These are phyloP conservation scores for Protomyctophum bolini DNA, from an alignment of 2,113 vertebrate genomes.

Conservation along the genomic window DNA sequence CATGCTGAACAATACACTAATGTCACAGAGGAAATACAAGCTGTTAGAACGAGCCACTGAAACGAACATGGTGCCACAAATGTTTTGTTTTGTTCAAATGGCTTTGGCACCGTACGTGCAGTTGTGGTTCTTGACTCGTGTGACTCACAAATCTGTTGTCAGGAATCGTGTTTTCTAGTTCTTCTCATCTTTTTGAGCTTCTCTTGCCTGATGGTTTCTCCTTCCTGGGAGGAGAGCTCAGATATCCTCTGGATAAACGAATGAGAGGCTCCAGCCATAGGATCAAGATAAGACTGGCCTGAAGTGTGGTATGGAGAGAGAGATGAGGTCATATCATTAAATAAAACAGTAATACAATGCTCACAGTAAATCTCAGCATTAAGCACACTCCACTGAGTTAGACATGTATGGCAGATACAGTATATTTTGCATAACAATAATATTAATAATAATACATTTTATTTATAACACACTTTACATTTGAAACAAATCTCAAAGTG, in stretches of 20 bases:
- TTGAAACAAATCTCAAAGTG: too few relatives aligned
- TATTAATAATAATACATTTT: too few relatives aligned
- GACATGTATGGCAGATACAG: too few relatives aligned
- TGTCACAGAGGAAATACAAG: slow-evolving; percentile 55
- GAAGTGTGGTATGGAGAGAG: neutral
- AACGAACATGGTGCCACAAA: slow-evolving; percentile 38
- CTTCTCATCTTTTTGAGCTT: slow-evolving; percentile 72
- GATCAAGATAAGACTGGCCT: slow-evolving; percentile 73
- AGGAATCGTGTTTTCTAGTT: slow-evolving; percentile 62
- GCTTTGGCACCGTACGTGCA: slow-evolving; percentile 58
- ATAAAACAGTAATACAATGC: neutral
- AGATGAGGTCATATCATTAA: neutral
- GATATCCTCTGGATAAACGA: slow-evolving; percentile 72
- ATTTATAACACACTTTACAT: too few relatives aligned
- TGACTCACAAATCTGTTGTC: slow-evolving; percentile 52
- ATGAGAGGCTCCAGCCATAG: slow-evolving; percentile 64
- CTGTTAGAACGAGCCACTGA: slow-evolving; percentile 59
- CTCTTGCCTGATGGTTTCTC: slow-evolving; percentile 71
- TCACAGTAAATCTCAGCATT: neutral
- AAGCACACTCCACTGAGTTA: neutral
- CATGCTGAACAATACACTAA: slow-evolving; percentile 54
- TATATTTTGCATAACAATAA: too few relatives aligned
- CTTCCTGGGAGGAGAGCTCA: slow-evolving; percentile 74
- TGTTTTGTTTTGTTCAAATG: slow-evolving; percentile 29
- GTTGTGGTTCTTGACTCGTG: slow-evolving; percentile 47